These are phyloP conservation scores for Campylomormyrus numenius DNA, from an alignment of 2,113 vertebrate species.

Conservation along the genomic window DNA sequence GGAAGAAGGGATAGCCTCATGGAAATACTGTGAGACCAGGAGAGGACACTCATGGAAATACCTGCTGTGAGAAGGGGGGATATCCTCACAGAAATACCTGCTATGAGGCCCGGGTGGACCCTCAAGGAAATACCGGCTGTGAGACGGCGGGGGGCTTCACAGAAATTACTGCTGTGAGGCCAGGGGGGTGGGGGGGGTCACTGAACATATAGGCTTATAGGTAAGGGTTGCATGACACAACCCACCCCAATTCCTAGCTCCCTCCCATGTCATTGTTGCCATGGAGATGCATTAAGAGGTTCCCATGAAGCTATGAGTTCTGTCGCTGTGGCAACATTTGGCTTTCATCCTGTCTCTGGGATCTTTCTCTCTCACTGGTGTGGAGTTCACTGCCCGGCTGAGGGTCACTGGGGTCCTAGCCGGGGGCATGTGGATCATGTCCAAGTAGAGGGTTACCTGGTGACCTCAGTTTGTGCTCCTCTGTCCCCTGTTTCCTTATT, in stretches of 20 bases:
- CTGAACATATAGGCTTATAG: not conserved
- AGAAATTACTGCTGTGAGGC: not conserved
- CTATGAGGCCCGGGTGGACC: not conserved
- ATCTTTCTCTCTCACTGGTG: not conserved
- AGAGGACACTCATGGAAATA: not conserved
- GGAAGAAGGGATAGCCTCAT: not conserved
- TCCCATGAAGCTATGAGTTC: slow-evolving; percentile 10
- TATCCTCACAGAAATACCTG: not conserved
- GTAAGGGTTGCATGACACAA: slow-evolving; percentile 10
- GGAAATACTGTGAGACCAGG: not conserved
- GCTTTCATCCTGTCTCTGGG: slow-evolving; percentile 24
- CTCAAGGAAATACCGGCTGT: not conserved
- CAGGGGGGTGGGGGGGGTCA: not conserved
- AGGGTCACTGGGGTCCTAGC: not conserved
- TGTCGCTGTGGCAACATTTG: slow-evolving; percentile 17
- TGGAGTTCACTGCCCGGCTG: not conserved
- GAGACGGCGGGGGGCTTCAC: too few species aligned
- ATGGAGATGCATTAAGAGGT: slow-evolving; percentile 19
- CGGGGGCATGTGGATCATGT: not conserved
- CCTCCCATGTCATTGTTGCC: slow-evolving; percentile 6
- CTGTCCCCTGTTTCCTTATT: not conserved
- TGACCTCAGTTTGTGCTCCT: not conserved
- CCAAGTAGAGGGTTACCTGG: not conserved
- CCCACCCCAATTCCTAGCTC: not conserved
- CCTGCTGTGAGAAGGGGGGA: not conserved